phyloP scores from a whole-genome alignment of 2,888 invertebrate species.

The Ormia ochracea region DNA sequence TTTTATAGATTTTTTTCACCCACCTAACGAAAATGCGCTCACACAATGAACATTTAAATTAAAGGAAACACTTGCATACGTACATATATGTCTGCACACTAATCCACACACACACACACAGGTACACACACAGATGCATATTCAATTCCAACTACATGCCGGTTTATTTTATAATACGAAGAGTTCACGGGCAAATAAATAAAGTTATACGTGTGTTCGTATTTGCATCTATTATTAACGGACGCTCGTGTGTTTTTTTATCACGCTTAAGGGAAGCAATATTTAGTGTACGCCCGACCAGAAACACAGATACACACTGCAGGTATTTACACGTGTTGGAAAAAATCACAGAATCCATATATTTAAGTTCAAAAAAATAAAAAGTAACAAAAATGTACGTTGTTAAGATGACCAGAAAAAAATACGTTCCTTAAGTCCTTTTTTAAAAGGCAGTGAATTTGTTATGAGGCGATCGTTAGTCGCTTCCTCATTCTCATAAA shows the following conservation, averaged over 20 bases:
- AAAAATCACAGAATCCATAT: slow-evolving; percentile 19
- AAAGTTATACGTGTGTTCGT: neutral
- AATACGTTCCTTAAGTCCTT: too few species aligned
- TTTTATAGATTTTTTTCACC: slow-evolving; percentile 2
- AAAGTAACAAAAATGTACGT: neutral
- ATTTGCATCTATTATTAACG: neutral
- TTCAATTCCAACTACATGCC: slow-evolving; percentile 34
- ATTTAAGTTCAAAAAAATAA: neutral
- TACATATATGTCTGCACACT: neutral
- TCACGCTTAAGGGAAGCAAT: neutral
- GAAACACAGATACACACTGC: slow-evolving; percentile 19
- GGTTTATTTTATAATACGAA: slow-evolving; percentile 42
- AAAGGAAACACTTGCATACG: too few species aligned
- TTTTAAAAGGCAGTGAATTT: too few species aligned
- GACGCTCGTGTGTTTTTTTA: neutral
- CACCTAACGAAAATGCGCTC: neutral
- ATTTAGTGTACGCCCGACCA: neutral
- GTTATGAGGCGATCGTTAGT: too few species aligned
- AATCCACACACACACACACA: too few species aligned
- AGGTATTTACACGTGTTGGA: slow-evolving; percentile 7
- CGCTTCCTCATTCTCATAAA: too few species aligned
- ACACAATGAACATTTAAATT: neutral
- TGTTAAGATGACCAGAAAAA: too few species aligned
- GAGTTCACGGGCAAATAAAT: slow-evolving; percentile 48
- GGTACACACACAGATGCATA: too few species aligned